Percentiles rank a stretch among this genome's conserved stretches.
These are phyloP conservation scores for Sinelater perroti DNA, from an alignment of 2,888 invertebrate species.

Conservation along the genomic window DNA sequence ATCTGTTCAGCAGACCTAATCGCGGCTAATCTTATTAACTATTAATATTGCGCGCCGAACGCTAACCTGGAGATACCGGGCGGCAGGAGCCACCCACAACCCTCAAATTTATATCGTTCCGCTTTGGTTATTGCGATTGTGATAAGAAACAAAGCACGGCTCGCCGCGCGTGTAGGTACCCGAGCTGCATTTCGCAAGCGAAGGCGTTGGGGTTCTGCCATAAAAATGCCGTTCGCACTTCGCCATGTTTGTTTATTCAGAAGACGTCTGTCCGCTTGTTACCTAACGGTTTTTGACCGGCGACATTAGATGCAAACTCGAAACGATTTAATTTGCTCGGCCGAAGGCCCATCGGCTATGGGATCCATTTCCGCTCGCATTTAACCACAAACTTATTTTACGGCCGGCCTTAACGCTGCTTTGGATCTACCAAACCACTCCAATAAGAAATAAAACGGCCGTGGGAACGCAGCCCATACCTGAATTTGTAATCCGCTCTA, in stretches of 20 bases:
- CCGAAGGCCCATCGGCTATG: not conserved
- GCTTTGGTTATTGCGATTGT: too few species aligned
- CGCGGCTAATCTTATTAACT: too few species aligned
- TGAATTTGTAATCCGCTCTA: constrained; percentile 7
- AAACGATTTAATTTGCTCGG: not conserved
- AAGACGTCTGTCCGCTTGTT: not conserved
- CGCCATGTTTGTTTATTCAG: not conserved
- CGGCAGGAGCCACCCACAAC: too few species aligned
- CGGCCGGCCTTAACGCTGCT: constrained; percentile 3
- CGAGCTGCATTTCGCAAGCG: not conserved
- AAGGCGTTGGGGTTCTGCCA: not conserved
- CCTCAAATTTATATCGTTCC: too few species aligned
- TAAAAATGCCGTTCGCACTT: not conserved
- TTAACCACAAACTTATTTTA: constrained; percentile 13
- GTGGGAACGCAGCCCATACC: constrained; percentile 7
- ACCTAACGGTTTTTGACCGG: not conserved
- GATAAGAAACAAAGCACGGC: too few species aligned
- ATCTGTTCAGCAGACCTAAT: too few species aligned
- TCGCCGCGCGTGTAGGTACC: too few species aligned
- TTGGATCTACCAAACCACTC: constrained; percentile 9
- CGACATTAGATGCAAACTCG: not conserved
- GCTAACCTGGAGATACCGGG: too few species aligned
- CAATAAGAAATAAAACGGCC: constrained; percentile 16
- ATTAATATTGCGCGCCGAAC: too few species aligned
- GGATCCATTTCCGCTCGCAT: not conserved